These are phyloP conservation scores for Benthochromis sp. DNA, from an alignment of 2,113 vertebrate genomes.

Conservation along the genomic window DNA sequence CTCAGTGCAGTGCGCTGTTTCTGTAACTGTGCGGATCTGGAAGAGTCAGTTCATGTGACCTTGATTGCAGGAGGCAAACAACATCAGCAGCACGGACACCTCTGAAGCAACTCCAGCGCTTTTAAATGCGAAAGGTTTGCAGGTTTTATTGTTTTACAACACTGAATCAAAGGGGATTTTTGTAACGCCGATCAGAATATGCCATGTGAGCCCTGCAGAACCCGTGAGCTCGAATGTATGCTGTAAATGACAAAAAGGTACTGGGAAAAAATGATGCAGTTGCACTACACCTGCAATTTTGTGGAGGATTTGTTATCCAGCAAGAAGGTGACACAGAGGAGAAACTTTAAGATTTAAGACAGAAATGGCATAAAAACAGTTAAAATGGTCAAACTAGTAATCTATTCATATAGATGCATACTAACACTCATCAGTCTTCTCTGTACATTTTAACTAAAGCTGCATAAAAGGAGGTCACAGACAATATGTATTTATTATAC, in stretches of 20 bases:
- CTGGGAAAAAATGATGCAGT: background rate
- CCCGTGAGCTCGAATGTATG: background rate
- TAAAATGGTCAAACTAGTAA: background rate
- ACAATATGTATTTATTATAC: background rate
- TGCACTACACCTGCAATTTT: background rate
- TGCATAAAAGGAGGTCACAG: background rate
- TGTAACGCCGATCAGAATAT: background rate
- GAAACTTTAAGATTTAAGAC: background rate
- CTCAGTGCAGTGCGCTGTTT: background rate
- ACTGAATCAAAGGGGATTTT: background rate
- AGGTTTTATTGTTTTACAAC: background rate
- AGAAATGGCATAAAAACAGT: background rate
- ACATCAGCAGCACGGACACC: background rate
- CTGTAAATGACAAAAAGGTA: background rate
- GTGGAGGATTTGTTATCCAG: background rate
- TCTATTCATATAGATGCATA: background rate
- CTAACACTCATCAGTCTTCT: background rate
- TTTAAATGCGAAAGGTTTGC: background rate
- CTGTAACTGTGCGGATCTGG: background rate
- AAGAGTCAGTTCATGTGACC: conserved; percentile 32
- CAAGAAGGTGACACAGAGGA: background rate
- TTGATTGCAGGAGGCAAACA: conserved; percentile 33
- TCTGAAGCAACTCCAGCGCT: background rate
- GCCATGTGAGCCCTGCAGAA: background rate
- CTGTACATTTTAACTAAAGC: background rate